Conservation (phyloP, 92 coral and sea anemone genomes). For the Montipora capitata region DNA sequence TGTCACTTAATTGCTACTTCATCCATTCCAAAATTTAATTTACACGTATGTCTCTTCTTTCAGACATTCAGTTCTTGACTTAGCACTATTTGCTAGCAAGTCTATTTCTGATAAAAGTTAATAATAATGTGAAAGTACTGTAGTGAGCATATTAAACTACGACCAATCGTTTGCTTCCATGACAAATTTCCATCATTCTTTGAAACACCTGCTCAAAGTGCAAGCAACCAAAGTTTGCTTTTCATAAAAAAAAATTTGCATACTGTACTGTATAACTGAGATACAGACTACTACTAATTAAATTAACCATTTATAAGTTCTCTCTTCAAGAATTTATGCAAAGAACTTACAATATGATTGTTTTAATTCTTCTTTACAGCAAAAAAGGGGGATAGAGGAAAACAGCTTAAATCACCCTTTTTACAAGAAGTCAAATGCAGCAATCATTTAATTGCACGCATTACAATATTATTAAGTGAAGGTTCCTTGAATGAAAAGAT, state of each 20-base stretch:
- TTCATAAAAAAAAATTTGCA: background rate
- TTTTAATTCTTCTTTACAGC: background rate
- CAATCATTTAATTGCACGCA: background rate
- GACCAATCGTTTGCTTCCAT: background rate
- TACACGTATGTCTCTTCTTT: background rate
- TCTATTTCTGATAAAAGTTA: too few species aligned
- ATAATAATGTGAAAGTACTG: too few species aligned
- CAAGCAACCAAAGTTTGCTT: background rate
- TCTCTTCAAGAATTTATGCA: too few species aligned
- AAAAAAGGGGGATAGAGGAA: background rate
- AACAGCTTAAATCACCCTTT: background rate
- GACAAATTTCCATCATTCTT: background rate
- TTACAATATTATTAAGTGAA: background rate
- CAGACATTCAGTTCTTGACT: too few species aligned
- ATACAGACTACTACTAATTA: background rate
- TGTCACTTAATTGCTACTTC: too few species aligned
- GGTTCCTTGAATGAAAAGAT: background rate
- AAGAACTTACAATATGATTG: too few species aligned
- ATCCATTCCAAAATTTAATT: too few species aligned
- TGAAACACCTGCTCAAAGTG: conserved; percentile 22
- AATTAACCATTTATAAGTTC: background rate
- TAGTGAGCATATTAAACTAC: too few species aligned
- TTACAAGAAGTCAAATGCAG: background rate
- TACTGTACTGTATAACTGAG: background rate
- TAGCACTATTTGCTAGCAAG: too few species aligned